phyloP scores from a whole-genome alignment of 2,888 invertebrate genomes.

The Hylaea fasciaria region DNA sequence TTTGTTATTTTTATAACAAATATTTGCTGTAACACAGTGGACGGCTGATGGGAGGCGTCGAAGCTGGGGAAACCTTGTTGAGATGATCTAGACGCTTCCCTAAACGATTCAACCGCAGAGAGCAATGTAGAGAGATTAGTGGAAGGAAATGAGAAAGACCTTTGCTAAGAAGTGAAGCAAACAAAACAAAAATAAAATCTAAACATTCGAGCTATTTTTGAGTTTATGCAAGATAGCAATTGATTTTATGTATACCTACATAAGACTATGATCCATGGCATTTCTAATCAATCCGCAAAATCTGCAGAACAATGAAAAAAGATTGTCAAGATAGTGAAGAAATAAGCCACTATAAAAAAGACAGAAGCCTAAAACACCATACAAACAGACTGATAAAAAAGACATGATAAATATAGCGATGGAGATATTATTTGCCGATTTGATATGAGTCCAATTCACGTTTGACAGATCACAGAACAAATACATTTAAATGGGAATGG shows the following conservation, averaged over 20 bases:
- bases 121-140: no score
- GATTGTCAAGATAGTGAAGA: neutral
- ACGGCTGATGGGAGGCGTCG: no score
- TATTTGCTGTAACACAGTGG: no score
- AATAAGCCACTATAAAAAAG: neutral
- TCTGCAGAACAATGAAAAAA: slow-evolving; percentile 10
- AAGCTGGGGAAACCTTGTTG: no score
- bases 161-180: no score
- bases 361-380: slow-evolving; percentile 13
- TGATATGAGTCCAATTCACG: slow-evolving; percentile 41
- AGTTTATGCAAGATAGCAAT: no score
- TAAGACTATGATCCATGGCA: slow-evolving; percentile 1
- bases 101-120: no score
- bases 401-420: slow-evolving; percentile 30
- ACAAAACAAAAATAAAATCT: no score
- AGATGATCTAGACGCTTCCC: no score
- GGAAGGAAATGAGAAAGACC: no score
- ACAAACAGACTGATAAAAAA: slow-evolving; percentile 29
- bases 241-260: neutral
- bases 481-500: slow-evolving; percentile 28
- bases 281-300: slow-evolving; percentile 13
- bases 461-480: slow-evolving; percentile 51
- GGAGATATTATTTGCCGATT: slow-evolving; percentile 29
- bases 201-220: no score
- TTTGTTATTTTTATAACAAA: no score